A percentile compares a stretch with the other conserved stretches of the same genome.
Conservation (phyloP, 2,113 vertebrate genomes). For the Theristicus caerulescens region DNA sequence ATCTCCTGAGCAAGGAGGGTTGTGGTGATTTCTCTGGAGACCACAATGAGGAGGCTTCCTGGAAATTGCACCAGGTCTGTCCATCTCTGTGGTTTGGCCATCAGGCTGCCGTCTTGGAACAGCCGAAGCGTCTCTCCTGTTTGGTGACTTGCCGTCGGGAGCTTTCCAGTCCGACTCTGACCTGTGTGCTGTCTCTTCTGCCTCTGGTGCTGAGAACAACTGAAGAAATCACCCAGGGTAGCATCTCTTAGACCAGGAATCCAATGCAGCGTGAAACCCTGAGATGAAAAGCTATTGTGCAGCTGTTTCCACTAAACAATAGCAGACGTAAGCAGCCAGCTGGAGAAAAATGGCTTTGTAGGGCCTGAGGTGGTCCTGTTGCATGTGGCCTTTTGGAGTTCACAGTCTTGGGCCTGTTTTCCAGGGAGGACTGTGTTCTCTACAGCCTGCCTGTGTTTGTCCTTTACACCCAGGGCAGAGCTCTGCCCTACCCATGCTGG, state of each 20-base stretch:
- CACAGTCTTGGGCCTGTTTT: neutral
- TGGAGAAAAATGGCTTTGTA: neutral
- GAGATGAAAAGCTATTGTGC: neutral
- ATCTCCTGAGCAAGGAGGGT: neutral
- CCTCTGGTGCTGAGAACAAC: slow-evolving; percentile 68
- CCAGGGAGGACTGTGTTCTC: neutral
- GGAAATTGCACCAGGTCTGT: neutral
- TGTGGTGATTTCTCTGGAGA: neutral
- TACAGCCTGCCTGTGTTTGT: neutral
- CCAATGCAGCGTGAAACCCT: neutral
- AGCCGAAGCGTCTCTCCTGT: neutral
- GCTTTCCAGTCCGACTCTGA: slow-evolving; percentile 66
- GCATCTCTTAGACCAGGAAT: slow-evolving; percentile 19
- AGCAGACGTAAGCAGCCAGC: neutral
- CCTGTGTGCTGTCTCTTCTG: slow-evolving; percentile 69
- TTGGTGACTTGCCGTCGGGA: slow-evolving; percentile 33
- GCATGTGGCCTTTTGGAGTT: neutral
- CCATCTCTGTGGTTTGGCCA: neutral
- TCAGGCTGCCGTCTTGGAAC: neutral
- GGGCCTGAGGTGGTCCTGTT: neutral
- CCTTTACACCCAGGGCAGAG: neutral
- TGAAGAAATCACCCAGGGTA: slow-evolving; percentile 58
- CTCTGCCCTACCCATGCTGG: neutral
- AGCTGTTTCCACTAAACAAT: neutral
- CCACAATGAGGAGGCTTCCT: neutral